Conservation (phyloP, 2,888 invertebrate genomes). For the Ormia ochracea region DNA sequence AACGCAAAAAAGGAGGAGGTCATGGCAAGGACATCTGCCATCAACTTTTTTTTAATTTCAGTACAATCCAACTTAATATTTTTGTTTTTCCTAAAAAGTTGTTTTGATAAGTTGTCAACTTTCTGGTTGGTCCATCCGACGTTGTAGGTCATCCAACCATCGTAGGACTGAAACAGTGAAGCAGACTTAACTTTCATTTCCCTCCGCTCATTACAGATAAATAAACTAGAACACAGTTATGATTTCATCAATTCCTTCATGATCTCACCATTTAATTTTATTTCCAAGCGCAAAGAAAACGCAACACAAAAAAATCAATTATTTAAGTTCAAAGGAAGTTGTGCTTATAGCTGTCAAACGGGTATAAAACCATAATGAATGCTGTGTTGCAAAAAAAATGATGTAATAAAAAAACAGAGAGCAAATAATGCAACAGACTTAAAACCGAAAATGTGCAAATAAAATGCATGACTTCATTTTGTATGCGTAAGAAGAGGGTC, state of each 20-base stretch:
- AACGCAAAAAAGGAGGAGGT: no score
- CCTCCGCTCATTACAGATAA: background rate
- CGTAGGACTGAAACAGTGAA: no score
- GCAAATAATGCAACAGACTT: conserved; percentile 37
- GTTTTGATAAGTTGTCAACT: no score
- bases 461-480: conserved; percentile 60
- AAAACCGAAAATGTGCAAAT: conserved; percentile 29
- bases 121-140: no score
- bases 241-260: conserved; percentile 49
- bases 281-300: background rate
- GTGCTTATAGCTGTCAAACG: conserved; percentile 40
- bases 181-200: no score
- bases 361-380: conserved; percentile 26
- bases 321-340: conserved; percentile 35
- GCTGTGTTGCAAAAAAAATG: conserved; percentile 20
- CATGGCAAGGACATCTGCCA: no score
- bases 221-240: conserved; percentile 32
- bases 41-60: no score
- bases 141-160: no score
- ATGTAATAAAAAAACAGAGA: conserved; percentile 13
- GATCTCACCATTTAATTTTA: conserved; percentile 41
- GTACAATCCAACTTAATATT: no score
- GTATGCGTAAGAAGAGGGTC: background rate
- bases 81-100: no score
- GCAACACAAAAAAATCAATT: background rate